Conservation (phyloP, 2,888 invertebrate genomes). For the Plemyria rubiginata region DNA sequence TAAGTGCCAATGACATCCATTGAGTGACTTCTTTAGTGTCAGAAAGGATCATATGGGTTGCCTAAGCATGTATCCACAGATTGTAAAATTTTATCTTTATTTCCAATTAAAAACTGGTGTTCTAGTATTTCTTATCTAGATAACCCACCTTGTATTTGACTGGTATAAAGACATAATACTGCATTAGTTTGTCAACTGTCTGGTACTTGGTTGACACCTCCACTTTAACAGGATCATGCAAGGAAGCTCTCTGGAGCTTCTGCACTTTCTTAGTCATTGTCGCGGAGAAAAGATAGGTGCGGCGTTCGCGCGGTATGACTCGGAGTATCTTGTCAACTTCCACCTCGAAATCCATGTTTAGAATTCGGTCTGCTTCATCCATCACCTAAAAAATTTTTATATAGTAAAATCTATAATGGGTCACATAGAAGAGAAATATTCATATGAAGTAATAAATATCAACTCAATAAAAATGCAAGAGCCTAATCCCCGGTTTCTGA, state of each 20-base stretch:
- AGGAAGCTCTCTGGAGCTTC: conserved; percentile 97
- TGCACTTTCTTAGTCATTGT: conserved; percentile 99
- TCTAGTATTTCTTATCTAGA: no score
- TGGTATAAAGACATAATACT: conserved; percentile 97
- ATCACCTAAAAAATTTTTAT: conserved; percentile 87
- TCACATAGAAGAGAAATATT: no score
- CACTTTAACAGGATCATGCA: conserved; percentile 97
- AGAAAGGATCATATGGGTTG: no score
- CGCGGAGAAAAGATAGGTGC: conserved; percentile 98
- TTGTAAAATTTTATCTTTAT: no score
- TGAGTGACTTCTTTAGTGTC: no score
- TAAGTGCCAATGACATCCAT: no score
- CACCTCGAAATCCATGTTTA: conserved; percentile 99
- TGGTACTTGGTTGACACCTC: conserved; percentile 98
- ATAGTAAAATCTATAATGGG: background rate
- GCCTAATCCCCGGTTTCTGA: no score
- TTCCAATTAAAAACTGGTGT: no score
- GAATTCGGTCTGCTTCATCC: conserved; percentile 99
- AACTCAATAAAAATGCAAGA: no score
- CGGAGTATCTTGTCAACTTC: conserved; percentile 98
- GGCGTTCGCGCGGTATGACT: conserved; percentile 95
- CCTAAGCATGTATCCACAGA: no score
- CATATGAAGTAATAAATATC: no score
- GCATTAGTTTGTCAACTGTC: conserved; percentile 98
- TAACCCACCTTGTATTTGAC: conserved; percentile 94